These are phyloP conservation scores for Aleiodes alternator DNA, from an alignment of 2,888 invertebrate genomes.

Conservation along the genomic window DNA sequence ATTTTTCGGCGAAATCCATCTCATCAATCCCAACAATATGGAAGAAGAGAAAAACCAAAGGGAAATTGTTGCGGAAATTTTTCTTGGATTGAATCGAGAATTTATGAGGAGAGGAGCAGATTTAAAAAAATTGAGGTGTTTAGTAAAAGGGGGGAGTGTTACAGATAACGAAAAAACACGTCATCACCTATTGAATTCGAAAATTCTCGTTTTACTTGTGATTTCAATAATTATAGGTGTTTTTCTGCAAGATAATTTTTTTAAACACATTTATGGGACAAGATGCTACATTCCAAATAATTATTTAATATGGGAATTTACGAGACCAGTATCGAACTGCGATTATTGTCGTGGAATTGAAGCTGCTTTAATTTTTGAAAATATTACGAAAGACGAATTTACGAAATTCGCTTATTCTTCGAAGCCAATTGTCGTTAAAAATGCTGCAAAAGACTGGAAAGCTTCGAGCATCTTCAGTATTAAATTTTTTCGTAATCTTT, in stretches of 20 bases:
- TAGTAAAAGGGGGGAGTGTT: constrained; percentile 35
- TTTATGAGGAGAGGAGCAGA: constrained; percentile 62
- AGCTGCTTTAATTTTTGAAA: constrained; percentile 82
- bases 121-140: constrained; percentile 60
- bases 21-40: constrained; percentile 48
- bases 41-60: constrained; percentile 46
- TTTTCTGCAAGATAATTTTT: constrained; percentile 52
- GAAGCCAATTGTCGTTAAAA: constrained; percentile 87
- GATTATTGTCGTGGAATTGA: constrained; percentile 84
- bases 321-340: constrained; percentile 89
- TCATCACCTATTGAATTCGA: constrained; percentile 46
- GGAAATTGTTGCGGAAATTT: constrained; percentile 60
- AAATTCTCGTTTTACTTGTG: constrained; percentile 51
- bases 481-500: constrained; percentile 83
- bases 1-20: too few species aligned
- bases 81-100: constrained; percentile 60
- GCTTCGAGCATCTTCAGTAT: constrained; percentile 83
- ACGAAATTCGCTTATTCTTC: constrained; percentile 85
- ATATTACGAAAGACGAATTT: constrained; percentile 84
- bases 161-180: constrained; percentile 45
- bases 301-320: constrained; percentile 91
- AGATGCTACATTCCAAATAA: constrained; percentile 90
- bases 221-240: constrained; percentile 15
- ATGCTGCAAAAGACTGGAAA: constrained; percentile 86
- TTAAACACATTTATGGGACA: constrained; percentile 67